Evolutionary conservation across 2,888 invertebrate species (phyloP).

Genomic region (Ophion ellenae): DNA sequence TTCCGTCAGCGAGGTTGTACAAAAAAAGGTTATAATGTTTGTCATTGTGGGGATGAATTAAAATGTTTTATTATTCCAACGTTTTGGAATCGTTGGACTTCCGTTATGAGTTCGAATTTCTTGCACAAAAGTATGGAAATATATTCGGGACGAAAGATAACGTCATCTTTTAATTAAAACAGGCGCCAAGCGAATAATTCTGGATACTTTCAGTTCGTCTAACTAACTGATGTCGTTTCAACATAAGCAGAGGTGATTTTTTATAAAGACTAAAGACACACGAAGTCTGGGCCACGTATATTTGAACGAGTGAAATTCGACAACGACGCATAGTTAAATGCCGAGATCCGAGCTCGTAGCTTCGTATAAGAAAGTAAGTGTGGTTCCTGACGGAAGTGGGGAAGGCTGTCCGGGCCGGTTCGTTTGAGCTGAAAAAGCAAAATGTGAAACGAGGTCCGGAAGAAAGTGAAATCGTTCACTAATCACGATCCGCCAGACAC

Average conservation of each 20-base stretch:
- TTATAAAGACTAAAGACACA: neutral
- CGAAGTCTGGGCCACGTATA: neutral
- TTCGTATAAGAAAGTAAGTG: conserved; percentile 30
- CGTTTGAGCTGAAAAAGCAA: conserved; percentile 28
- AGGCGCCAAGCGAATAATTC: neutral
- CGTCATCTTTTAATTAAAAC: neutral
- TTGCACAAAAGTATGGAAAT: conserved; percentile 1
- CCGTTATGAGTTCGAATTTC: neutral
- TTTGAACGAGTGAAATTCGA: conserved; percentile 28
- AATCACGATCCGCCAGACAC: conserved; percentile 51
- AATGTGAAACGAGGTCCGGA: conserved; percentile 29
- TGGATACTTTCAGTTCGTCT: neutral
- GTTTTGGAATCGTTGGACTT: neutral
- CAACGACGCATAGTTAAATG: conserved; percentile 13
- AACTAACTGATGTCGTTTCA: neutral
- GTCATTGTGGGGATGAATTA: too few relatives aligned
- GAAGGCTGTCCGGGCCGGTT: neutral
- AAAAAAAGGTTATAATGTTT: too few relatives aligned
- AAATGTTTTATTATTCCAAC: neutral
- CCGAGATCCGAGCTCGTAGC: conserved; percentile 13
- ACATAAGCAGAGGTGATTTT: neutral
- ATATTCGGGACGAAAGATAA: conserved; percentile 10
- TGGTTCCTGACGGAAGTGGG: conserved; percentile 40
- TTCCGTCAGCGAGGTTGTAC: too few relatives aligned
- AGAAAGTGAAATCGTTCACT: conserved; percentile 63